Evolutionary conservation across 2,888 invertebrate species (phyloP), one percentile per base, ranked within the genome.

Genomic region (Luffia ferchaultella): DNA sequence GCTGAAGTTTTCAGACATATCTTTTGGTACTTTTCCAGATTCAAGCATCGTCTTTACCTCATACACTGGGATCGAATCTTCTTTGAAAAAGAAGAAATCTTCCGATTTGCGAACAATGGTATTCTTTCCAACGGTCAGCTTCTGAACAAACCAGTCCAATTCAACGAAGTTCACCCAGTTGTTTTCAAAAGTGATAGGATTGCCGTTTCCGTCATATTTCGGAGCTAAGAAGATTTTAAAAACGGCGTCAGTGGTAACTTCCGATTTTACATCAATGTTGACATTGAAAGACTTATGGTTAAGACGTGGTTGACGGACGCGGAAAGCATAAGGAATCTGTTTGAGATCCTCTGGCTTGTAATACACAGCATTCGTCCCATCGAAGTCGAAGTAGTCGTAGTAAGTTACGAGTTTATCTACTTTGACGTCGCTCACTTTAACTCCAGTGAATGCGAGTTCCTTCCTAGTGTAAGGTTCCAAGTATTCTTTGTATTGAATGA

Each of bases 161-260:
- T 87, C 80, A 54, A 87, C 85, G 62, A 89, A 89, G 65, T 89
- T 86, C 60, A 79, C 70, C 66, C 86, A 84, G 65, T 85, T 86
- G 16, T 88, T 75, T 54, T 85, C 77, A 16, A 90, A 63, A 53
- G 72, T 70, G 18, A 87, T 62, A 20, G 73, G 70, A 55, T 79
- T 84, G 45, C 84, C 85, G 46, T 83, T 79, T 56, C 84, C 76
- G 61, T 90, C 88, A 62, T 87, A 88, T 69, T 90, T 91, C 5
- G 92, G 92, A 55, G 89, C 91, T 41, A 91, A 61, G 85, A 88
- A 92, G 18, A 90, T 71, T 58, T 88, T 88, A 51, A 92, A 68
- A 15, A 86, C 78, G 1, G 86, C 89, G 53, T 88, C 84, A 41
- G 73, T 73, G 7, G 79, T 72, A 55, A 86, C 82, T 48, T 89